Percentiles rank a stretch among this genome's conserved stretches.
These are phyloP conservation scores for Acleris literana DNA, from an alignment of 2,888 invertebrate species.

Conservation along the genomic window DNA sequence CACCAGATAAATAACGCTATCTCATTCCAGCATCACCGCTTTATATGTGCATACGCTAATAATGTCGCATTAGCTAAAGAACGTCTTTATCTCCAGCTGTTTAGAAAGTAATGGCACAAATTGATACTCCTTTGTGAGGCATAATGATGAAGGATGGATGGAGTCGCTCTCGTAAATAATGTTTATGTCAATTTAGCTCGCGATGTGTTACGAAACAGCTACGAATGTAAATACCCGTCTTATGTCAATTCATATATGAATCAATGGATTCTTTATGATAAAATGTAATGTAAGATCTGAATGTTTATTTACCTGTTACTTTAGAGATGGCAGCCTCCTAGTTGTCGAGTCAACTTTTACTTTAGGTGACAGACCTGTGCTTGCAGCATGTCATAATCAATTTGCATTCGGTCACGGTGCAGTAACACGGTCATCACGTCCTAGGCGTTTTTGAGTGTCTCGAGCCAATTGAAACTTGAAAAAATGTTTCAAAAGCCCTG, in stretches of 20 bases:
- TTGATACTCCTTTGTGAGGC: slow-evolving; percentile 36
- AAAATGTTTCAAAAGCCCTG: slow-evolving; percentile 45
- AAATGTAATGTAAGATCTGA: neutral
- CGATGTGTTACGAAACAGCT: slow-evolving; percentile 31
- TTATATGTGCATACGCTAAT: slow-evolving; percentile 60
- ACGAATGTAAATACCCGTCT: slow-evolving; percentile 26
- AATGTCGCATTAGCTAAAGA: slow-evolving; percentile 50
- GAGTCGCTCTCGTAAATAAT: slow-evolving; percentile 35
- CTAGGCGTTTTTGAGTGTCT: slow-evolving; percentile 13
- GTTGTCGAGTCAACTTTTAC: slow-evolving; percentile 8
- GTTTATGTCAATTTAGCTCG: slow-evolving; percentile 25
- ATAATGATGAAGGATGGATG: slow-evolving; percentile 34
- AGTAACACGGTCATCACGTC: slow-evolving; percentile 20
- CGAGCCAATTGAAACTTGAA: slow-evolving; percentile 50
- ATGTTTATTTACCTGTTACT: slow-evolving; percentile 5
- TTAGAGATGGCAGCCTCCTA: neutral
- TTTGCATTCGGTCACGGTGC: slow-evolving; percentile 23
- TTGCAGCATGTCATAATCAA: slow-evolving; percentile 13
- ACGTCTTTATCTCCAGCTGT: slow-evolving; percentile 50
- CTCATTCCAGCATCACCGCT: slow-evolving; percentile 49
- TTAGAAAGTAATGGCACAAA: slow-evolving; percentile 48
- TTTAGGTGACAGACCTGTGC: slow-evolving; percentile 4
- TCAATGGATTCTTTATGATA: neutral
- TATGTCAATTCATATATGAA: slow-evolving; percentile 25
- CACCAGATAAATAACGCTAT: slow-evolving; percentile 62